These are phyloP conservation scores for Arremon brunneinucha DNA, from an alignment of 2,797 vertebrate species.

Conservation along the genomic window DNA sequence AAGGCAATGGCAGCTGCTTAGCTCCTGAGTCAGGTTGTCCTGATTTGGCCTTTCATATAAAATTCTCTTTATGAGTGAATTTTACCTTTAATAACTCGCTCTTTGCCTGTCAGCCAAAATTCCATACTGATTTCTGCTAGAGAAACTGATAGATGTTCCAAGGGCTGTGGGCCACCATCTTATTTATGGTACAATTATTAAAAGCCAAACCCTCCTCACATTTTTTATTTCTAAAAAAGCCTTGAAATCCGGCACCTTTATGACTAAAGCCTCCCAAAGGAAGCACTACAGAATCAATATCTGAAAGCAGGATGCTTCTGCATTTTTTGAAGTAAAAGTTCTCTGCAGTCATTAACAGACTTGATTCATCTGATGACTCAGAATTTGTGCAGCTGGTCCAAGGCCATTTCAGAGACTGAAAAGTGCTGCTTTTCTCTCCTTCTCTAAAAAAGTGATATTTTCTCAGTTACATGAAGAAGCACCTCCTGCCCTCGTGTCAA, in stretches of 20 bases:
- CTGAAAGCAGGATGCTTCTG: background rate
- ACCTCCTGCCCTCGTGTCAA: background rate
- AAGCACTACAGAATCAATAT: background rate
- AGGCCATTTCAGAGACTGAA: background rate
- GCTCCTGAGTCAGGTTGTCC: background rate
- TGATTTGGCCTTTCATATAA: background rate
- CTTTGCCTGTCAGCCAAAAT: background rate
- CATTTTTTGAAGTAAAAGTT: background rate
- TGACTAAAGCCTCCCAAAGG: constrained; percentile 1
- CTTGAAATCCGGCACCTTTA: background rate
- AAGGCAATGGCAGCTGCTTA: background rate
- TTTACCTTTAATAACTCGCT: background rate
- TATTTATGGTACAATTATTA: background rate
- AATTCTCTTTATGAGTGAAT: background rate
- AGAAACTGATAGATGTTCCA: background rate
- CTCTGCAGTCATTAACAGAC: background rate
- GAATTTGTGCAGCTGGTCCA: background rate
- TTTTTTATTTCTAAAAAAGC: background rate
- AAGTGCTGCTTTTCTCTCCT: background rate
- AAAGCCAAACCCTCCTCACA: background rate
- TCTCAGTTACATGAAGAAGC: background rate
- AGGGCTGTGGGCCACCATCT: background rate
- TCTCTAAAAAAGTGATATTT: background rate
- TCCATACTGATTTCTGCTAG: background rate
- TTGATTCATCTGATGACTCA: constrained; percentile 42